These are phyloP conservation scores for Ormyrus nitidulus DNA, from an alignment of 2,888 invertebrate genomes.

Conservation along the genomic window DNA sequence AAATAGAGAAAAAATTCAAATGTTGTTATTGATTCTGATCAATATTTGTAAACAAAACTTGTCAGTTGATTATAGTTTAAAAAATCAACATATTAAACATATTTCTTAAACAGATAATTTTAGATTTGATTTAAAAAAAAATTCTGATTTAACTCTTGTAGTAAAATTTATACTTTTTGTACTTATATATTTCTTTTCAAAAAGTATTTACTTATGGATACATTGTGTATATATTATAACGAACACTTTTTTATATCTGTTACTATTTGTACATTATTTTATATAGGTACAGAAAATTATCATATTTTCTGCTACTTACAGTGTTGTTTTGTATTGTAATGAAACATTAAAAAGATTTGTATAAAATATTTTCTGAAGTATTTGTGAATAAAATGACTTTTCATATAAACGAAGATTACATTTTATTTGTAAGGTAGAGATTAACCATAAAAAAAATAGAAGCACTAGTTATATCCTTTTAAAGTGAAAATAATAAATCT, in stretches of 20 bases:
- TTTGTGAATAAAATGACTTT: conserved; percentile 51
- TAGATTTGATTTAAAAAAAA: not conserved
- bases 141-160: conserved; percentile 32
- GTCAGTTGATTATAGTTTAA: too few relatives aligned
- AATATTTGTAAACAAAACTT: too few relatives aligned
- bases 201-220: not conserved
- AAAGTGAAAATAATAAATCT: conserved; percentile 7
- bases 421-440: conserved; percentile 50
- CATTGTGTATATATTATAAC: not conserved
- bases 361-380: conserved; percentile 24
- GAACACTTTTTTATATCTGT: conserved; percentile 2
- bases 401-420: conserved; percentile 22
- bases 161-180: not conserved
- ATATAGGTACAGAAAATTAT: conserved; percentile 1
- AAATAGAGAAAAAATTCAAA: too few relatives aligned
- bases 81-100: too few relatives aligned
- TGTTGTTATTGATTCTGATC: too few relatives aligned
- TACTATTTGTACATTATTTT: conserved; percentile 21
- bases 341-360: conserved; percentile 24
- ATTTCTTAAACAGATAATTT: too few relatives aligned
- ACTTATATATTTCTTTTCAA: not conserved
- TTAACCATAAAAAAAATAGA: conserved; percentile 3
- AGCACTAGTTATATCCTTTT: conserved; percentile 1
- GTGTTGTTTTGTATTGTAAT: conserved; percentile 31
- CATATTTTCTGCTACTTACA: conserved; percentile 16